phyloP scores from a whole-genome alignment of 2,797 vertebrate genomes.

The Petrocephalus schoutedeni region DNA sequence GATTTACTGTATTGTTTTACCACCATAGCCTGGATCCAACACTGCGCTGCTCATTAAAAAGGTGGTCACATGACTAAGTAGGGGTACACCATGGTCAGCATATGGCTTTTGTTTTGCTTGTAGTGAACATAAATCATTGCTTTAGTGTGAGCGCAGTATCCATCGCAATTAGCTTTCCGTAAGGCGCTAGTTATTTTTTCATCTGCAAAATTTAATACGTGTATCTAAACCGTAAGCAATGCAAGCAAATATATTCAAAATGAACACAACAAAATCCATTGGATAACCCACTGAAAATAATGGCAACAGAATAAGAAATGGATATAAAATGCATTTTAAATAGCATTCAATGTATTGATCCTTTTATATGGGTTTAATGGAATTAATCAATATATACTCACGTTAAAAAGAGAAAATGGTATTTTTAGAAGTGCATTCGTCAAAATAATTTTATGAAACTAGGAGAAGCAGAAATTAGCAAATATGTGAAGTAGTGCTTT shows the following conservation, averaged over 20 bases:
- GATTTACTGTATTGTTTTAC: background rate
- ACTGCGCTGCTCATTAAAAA: background rate
- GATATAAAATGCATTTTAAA: background rate
- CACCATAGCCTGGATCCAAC: background rate
- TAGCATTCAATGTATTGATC: background rate
- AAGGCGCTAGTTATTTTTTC: background rate
- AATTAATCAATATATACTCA: background rate
- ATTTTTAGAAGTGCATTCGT: background rate
- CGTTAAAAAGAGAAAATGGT: background rate
- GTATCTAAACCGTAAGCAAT: background rate
- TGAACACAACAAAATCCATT: background rate
- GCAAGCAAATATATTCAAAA: background rate
- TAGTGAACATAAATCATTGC: background rate
- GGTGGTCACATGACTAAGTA: background rate
- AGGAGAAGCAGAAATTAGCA: background rate
- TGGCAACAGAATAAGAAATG: background rate
- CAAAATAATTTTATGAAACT: background rate
- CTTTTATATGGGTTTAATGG: background rate
- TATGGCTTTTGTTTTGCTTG: background rate
- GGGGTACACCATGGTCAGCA: background rate
- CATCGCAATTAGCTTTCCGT: background rate
- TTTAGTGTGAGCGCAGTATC: background rate
- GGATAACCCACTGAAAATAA: background rate
- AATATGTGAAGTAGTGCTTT: background rate
- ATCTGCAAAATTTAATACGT: background rate